Conservation (phyloP, 1,140 invertebrate genomes). For the Papilio xuthus region DNA sequence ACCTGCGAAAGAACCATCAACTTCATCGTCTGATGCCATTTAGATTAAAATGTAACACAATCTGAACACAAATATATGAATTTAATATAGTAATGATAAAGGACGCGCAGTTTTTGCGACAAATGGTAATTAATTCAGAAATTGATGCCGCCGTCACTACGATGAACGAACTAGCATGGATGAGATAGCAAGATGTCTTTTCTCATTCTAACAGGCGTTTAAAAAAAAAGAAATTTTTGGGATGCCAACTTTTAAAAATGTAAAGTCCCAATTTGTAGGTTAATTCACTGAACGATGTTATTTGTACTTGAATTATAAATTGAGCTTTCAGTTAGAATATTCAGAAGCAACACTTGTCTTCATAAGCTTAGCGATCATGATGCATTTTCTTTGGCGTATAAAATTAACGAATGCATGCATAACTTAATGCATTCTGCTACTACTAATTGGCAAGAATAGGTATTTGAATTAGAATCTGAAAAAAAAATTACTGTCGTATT, state of each 20-base stretch:
- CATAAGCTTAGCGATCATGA: too few species aligned
- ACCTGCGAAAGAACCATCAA: constrained; percentile 90
- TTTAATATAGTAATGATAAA: constrained; percentile 75
- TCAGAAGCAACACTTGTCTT: too few species aligned
- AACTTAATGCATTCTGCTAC: too few species aligned
- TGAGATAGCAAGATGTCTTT: constrained; percentile 62
- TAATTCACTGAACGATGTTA: neutral
- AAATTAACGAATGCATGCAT: too few species aligned
- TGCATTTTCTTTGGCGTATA: too few species aligned
- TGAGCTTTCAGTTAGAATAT: too few species aligned
- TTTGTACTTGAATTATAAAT: too few species aligned
- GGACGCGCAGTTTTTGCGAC: constrained; percentile 81
- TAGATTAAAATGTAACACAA: constrained; percentile 72
- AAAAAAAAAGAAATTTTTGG: constrained; percentile 46
- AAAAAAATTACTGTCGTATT: neutral
- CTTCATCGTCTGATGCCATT: constrained; percentile 90
- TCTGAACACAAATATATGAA: constrained; percentile 61
- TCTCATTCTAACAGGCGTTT: constrained; percentile 59
- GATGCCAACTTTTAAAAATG: neutral
- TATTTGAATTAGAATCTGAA: too few species aligned
- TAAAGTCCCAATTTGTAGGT: neutral
- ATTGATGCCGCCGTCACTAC: constrained; percentile 80
- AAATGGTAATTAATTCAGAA: constrained; percentile 82
- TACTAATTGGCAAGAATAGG: too few species aligned
- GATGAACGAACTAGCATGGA: constrained; percentile 60